Base-by-base conservation (phyloP, 2,888 invertebrate genomes). In the Agonopterix arenella region DNA sequence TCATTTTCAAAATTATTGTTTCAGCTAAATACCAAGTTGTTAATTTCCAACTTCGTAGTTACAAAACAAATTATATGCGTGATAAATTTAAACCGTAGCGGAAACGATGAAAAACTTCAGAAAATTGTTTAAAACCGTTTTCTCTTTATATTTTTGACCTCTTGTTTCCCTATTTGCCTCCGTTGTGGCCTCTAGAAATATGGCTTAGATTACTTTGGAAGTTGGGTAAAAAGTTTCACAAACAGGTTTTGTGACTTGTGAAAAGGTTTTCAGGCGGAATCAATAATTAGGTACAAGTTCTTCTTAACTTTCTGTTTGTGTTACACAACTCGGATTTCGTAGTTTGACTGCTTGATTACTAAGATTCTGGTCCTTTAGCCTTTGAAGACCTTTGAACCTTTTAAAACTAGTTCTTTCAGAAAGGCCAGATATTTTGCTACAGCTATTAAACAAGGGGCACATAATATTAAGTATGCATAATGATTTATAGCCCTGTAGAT, bases 271-370 rank as follows among this genome's bases (percentile, higher is more conserved):
- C 60, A 61, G 68, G 66, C 62, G 61, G 70, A 76, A 80, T 81
- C 70, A 68, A 75, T 79, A 80, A 82, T 81, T 80, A 76, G 72
- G 69, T 69, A 69, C 66, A 73, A 70, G 64, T 72, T 69, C 57
- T 59, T 64, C 56, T 68, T 59, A 68, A 74, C 66, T 72, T 13
- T 71, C 66, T 69, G 70, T 74, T 73, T 67, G 63, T 45, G 43
- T 43, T 43, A 8, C 9, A 8, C 43, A 43, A 43, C 43, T 43
- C 13, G 11, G 43, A 43, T 43, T 43, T 11, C 43, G 43, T 43
- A 43, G 43, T 43, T 43, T 43, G 43, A n/a, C 43, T 11, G 40
- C n/a, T 40, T 40, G 40, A 40, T 40, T 40, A 40, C 40, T 40
- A 9, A 40, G 9, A 28, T 28, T 28, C 28, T 28, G 28, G 28